These are phyloP conservation scores for Sycophila sp. DNA, from an alignment of 1,140 invertebrate species.

Conservation along the genomic window DNA sequence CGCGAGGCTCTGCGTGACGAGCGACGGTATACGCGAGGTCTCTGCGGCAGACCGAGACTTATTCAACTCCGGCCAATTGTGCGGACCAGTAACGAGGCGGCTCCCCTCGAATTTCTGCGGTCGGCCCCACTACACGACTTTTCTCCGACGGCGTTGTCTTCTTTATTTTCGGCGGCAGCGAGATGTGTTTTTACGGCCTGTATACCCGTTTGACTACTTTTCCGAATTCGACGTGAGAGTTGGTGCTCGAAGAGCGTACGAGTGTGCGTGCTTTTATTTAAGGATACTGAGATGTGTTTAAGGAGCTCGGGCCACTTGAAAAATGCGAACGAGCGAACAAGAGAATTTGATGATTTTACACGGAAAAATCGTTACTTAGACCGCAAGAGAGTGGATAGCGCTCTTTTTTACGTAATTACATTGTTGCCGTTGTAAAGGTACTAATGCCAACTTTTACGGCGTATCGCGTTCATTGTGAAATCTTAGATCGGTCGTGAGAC, in stretches of 20 bases:
- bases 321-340: neutral
- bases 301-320: too few relatives aligned
- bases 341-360: neutral
- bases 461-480: neutral
- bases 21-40: conserved; percentile 22
- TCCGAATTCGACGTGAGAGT: too few relatives aligned
- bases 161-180: too few relatives aligned
- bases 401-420: neutral
- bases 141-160: too few relatives aligned
- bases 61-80: conserved; percentile 20
- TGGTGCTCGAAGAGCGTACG: too few relatives aligned
- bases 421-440: neutral
- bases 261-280: too few relatives aligned
- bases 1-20: conserved; percentile 16
- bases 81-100: conserved; percentile 17
- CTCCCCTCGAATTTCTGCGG: conserved; percentile 26
- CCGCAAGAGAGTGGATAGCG: neutral
- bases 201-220: too few relatives aligned
- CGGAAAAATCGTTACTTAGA: neutral
- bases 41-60: conserved; percentile 14
- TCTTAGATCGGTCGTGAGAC: too few relatives aligned
- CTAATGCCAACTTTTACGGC: neutral
- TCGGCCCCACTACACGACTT: neutral
- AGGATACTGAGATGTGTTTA: too few relatives aligned
- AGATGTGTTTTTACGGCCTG: too few relatives aligned